Evolutionary conservation across 2,888 invertebrate species (phyloP), one percentile per base, ranked within the genome.

Genomic region (Trachelus stipa): DNA sequence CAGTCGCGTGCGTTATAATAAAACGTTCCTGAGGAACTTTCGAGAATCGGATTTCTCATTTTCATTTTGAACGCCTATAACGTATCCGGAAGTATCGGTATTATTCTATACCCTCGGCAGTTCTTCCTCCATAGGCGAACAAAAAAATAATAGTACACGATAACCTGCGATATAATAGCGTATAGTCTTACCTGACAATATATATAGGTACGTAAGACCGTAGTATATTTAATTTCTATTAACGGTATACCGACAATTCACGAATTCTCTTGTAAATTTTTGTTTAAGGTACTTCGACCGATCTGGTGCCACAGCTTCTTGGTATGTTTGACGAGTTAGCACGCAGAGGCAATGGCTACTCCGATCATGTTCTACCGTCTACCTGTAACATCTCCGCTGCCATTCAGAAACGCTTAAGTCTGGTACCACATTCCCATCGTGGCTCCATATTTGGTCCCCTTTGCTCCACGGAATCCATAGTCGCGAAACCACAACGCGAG

Each of bases 281-380:
- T 56, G 85, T 94, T 94, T 73, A 95, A 97, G 97, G 97, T 91
- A 95, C 96, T 89, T 96, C 96, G 85, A 95, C 96, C 87, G 97
- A 98, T 91, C 93, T 98, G 91, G 95, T 96, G 90, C 97, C 97
- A 80, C 96, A 96, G 85, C 94, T 97, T 82, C 94, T 98, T 92
- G 96, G 96, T 83, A 96, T 97, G 92, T 97, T 97, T 92, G 97
- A 98, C 93, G 96, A 96, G 83, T 93, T 97, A 84, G 93, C 92
- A 71, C 92, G 92, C 73, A 91, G 92, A 68, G 87, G 85, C 85
- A 85, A 87, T 80, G 87, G 85, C 73, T 85, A 84, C 79, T 76
- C 74, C n/a, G 80, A 78, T 73, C 85, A 87, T 81, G 85, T 86
- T 68, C 80, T 88, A 74, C 81, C 87, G 34, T 83, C 87, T 68